phyloP scores from a whole-genome alignment of 2,797 vertebrate genomes.

The Tragopan temminckii region DNA sequence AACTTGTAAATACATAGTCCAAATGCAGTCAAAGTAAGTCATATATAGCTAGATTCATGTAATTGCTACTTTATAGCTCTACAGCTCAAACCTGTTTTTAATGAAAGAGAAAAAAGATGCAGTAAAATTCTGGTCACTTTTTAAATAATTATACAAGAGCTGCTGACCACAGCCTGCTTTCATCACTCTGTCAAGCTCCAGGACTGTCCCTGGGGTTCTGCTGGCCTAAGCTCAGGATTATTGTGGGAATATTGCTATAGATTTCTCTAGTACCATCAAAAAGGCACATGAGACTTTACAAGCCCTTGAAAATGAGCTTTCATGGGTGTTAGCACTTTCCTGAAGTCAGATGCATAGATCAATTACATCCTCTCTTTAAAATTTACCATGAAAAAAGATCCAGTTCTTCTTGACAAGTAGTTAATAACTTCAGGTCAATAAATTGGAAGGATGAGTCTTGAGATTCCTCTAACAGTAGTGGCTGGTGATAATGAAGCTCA shows the following conservation, averaged over 20 bases:
- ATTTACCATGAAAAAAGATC: background rate
- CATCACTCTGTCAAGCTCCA: background rate
- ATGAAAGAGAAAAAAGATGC: background rate
- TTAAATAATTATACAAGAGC: background rate
- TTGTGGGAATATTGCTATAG: background rate
- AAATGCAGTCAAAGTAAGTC: background rate
- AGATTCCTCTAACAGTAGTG: background rate
- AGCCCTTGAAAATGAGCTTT: background rate
- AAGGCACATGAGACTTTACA: background rate
- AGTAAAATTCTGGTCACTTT: background rate
- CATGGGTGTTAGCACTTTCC: background rate
- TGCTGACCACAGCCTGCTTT: background rate
- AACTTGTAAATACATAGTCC: background rate
- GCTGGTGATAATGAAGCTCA: background rate
- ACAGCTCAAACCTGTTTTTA: background rate
- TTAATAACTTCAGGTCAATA: background rate
- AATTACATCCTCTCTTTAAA: background rate
- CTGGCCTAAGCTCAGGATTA: background rate
- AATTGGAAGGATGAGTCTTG: background rate
- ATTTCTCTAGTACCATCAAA: background rate
- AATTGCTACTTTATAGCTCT: background rate
- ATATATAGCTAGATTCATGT: background rate
- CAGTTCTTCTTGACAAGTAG: background rate
- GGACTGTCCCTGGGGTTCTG: background rate
- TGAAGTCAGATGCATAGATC: background rate